Evolutionary conservation across 2,888 invertebrate genomes (phyloP).

Genomic region (Philaethria dido): DNA sequence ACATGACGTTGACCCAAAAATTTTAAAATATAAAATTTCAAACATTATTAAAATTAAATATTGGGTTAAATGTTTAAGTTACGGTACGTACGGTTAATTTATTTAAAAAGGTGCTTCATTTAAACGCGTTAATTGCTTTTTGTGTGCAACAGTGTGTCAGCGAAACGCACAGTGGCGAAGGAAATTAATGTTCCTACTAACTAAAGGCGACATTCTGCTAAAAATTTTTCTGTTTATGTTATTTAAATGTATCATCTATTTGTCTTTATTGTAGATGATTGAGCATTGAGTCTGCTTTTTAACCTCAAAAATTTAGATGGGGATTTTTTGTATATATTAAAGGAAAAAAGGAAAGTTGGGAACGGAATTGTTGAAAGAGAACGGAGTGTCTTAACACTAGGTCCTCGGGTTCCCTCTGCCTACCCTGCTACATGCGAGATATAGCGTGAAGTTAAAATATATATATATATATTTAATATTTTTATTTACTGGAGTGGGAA

Average conservation of each 20-base stretch:
- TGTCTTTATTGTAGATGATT: too few relatives aligned
- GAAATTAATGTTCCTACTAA: slow-evolving; percentile 21
- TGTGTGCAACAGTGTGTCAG: slow-evolving; percentile 30
- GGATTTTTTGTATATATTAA: too few relatives aligned
- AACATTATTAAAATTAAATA: neutral
- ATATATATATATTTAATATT: too few relatives aligned
- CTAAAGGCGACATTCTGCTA: slow-evolving; percentile 14
- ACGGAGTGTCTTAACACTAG: too few relatives aligned
- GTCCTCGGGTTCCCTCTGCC: too few relatives aligned
- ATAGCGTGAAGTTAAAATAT: too few relatives aligned
- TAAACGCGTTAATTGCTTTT: slow-evolving; percentile 24
- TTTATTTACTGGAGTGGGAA: too few relatives aligned
- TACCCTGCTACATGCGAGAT: too few relatives aligned
- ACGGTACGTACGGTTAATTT: slow-evolving; percentile 16
- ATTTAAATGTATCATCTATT: slow-evolving; percentile 4
- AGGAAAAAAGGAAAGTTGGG: too few relatives aligned
- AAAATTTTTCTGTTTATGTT: slow-evolving; percentile 6
- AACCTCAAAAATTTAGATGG: too few relatives aligned
- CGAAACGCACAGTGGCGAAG: slow-evolving; percentile 18
- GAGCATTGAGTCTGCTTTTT: too few relatives aligned
- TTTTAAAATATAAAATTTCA: neutral
- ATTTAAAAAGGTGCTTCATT: slow-evolving; percentile 17
- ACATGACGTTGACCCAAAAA: neutral
- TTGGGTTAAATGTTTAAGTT: slow-evolving; percentile 10
- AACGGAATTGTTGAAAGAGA: too few relatives aligned